Evolutionary conservation across 1,140 invertebrate species (phyloP), one percentile per base, ranked within the genome.

Genomic region (Drosophila parabipectinata): DNA sequence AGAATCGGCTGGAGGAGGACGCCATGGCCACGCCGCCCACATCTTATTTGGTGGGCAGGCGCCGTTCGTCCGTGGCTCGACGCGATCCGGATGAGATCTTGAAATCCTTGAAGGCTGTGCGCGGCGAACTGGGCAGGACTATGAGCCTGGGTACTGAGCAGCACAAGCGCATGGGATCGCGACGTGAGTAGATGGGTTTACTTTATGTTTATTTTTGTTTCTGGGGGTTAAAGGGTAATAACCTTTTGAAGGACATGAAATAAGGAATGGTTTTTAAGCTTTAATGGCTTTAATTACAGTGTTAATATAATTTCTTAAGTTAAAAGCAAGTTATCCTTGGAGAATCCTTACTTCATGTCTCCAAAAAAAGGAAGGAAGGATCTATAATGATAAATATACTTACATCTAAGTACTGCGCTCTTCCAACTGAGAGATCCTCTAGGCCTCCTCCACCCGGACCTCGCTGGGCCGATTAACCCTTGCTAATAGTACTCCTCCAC

Each of bases 81-180:
- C 94, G 96, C 76, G 96, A 97, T 92, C 96, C 96, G 1, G 96
- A 97, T 81, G 96, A 97, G 91, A 96, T 97, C 71, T 87, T 97
- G 56, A 95, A 95, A 78, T 95, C 94, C 45, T 92, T 97, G 67
- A 96, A 96, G 83, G 95, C 95, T 51, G 95, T 95, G 44, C 96
- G 96, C 84, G 96, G 95, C 57, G 96, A 97, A 89, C 93, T 96
- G 7, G 95, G 95, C 52, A 94, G 96, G 44, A 96, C 96, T 37
- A 95, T 96, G 94, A 96, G 95, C 81, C 93, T 96, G 57, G 94
- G 94, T 81, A 93, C 95, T 80, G 83, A 94, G 92, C 78, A 88
- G 41, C 68, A 90, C 34, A 93, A 93, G 57, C 90, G 93, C 92
- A 75, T 88, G 87, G 92, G 93, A 56, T 93, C 93, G 64, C 93